Percentiles rank a stretch among this genome's conserved stretches.
Evolutionary conservation across 2,888 invertebrate species (phyloP).

Genomic region (Gibbula magus): DNA sequence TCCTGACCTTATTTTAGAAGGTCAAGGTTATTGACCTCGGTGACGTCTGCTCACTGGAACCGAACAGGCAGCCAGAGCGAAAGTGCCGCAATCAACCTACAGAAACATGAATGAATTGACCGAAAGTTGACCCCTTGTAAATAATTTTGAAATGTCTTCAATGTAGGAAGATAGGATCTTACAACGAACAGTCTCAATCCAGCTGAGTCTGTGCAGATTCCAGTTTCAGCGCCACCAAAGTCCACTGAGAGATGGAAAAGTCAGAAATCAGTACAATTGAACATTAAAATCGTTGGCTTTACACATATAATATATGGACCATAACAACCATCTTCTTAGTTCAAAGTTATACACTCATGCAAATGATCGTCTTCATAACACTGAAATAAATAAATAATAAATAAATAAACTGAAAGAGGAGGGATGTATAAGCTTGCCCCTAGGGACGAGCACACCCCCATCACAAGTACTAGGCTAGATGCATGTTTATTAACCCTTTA

Average conservation of each 20-base stretch:
- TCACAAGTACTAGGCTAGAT: conserved; percentile 22
- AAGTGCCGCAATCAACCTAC: conserved; percentile 20
- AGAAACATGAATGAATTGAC: conserved; percentile 24
- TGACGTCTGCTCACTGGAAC: conserved; percentile 4
- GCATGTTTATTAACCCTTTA: conserved; percentile 22
- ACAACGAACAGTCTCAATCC: conserved; percentile 30
- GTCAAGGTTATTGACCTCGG: conserved; percentile 16
- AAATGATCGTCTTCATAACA: conserved; percentile 27
- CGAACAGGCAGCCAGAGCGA: conserved; percentile 14
- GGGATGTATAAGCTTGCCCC: conserved; percentile 2
- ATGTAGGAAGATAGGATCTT: conserved; percentile 10
- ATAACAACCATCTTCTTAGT: conserved; percentile 30
- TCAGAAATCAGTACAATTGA: conserved; percentile 22
- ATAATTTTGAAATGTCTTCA: not conserved
- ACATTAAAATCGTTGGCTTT: conserved; percentile 33
- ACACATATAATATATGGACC: conserved; percentile 32
- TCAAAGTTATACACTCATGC: conserved; percentile 32
- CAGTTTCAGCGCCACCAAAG: conserved; percentile 7
- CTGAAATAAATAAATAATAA: conserved; percentile 17
- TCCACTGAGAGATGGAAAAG: conserved; percentile 17
- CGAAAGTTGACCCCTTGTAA: conserved; percentile 9
- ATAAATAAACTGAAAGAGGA: conserved; percentile 19
- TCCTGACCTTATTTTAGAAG: conserved; percentile 13
- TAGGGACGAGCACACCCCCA: not conserved
- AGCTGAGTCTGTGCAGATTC: conserved; percentile 24